Base-by-base conservation (phyloP, 2,888 invertebrate species). In the Muschampia plurimacula region DNA sequence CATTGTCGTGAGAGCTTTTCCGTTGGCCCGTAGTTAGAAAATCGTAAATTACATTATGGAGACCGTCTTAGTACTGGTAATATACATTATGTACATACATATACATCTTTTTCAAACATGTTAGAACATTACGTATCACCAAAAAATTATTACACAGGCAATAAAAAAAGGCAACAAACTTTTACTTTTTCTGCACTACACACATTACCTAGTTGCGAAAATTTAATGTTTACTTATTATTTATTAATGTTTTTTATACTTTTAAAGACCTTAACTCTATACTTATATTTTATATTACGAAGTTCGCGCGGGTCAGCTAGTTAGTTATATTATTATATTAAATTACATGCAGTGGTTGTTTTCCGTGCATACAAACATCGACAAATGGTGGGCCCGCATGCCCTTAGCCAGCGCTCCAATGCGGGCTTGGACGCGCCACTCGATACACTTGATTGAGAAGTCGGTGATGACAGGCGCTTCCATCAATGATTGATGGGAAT, bases 381-480 rank as follows among this genome's bases (percentile, higher is more conserved):
- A 83, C 80, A 83, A 87, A 88, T 89, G 86, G 87, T 82, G 80
- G 80, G 88, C 86, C 86, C 86, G 87, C 84, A 82, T 87, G n/a
- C n/a, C n/a, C n/a, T n/a, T n/a, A n/a, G n/a, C 87, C 80, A 76
- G 68, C 74, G 49, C 49, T 74, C 67, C 74, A 83, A 85, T 85
- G 81, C 79, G 81, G 83, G 77, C 80, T 80, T 81, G 83, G 81
- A 82, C 82, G 82, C 79, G 77, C 79, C 83, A 79, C 81, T 82
- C 79, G 76, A 81, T 79, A 80, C 76, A 79, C 81, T 83, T 83
- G 82, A 87, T 84, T 82, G 83, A 83, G 80, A 81, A 78, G 76
- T 77, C 77, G 76, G 75, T 75, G 75, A 76, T 69, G 77, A 81
- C 80, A 79, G 81, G 79, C 82, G 36, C 22, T 59, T 22, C 52